Evolutionary conservation across 2,888 invertebrate genomes (phyloP).

Genomic region (Blomia tropicalis): DNA sequence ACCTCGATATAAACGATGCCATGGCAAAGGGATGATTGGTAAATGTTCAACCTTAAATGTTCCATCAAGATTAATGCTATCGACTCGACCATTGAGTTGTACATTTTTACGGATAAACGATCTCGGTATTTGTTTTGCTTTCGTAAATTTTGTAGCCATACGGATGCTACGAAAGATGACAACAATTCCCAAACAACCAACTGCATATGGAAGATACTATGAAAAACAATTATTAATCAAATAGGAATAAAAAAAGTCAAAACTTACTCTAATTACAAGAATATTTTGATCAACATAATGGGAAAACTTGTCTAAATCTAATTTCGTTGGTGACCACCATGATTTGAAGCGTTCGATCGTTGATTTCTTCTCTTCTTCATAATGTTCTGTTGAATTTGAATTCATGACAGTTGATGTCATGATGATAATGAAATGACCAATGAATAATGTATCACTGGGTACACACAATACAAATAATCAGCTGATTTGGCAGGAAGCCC

Average conservation of each 20-base stretch:
- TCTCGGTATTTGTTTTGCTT: constrained; percentile 13
- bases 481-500: too few relatives aligned
- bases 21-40: constrained; percentile 17
- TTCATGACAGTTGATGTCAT: too few relatives aligned
- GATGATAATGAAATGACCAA: too few relatives aligned
- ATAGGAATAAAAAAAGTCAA: neutral
- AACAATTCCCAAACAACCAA: constrained; percentile 4
- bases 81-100: neutral
- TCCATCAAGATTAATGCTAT: constrained; percentile 8
- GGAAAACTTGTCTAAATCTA: neutral
- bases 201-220: neutral
- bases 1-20: neutral
- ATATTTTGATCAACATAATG: constrained; percentile 15
- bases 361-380: too few relatives aligned
- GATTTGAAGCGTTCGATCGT: too few relatives aligned
- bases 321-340: too few relatives aligned
- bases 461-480: too few relatives aligned
- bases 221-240: neutral
- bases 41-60: constrained; percentile 14
- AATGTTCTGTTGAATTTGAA: too few relatives aligned
- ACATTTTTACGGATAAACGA: constrained; percentile 14
- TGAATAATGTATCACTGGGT: too few relatives aligned
- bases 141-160: constrained; percentile 13
- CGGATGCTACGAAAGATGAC: constrained; percentile 9
- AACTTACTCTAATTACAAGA: constrained; percentile 14